Evolutionary conservation across 30 jellyfish, hydroid and myxozoan genomes (phyloP), one percentile per base, ranked within the genome.

Genomic region (Hydractinia symbiolongicarpus): DNA sequence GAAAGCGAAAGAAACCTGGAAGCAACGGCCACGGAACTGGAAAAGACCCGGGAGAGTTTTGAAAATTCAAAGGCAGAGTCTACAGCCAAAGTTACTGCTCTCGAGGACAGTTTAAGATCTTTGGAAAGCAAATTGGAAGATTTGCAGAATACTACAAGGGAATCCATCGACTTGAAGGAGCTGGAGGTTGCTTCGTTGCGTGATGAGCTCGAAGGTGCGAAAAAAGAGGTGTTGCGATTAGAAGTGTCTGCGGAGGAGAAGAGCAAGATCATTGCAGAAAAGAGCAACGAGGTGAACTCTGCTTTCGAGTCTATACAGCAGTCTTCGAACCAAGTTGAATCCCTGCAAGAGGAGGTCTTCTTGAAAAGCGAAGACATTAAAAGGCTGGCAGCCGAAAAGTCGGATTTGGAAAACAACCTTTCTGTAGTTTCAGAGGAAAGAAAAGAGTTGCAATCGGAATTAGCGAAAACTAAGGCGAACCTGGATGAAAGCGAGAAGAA

Each of bases 261-360:
- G 15, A 16, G 16, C 15, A 16, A 3, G 16, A 58, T 58, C 69
- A 58, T 58, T 0, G 69, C 69, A 58, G 69, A 58, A 16, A 58
- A 58, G 19, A 58, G 69, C 69, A 58, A 58, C 69, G 69, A 58
- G 19, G 69, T 58, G 16, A 58, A 58, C 19, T 58, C 69, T 58
- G 69, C 69, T 58, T 58, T 58, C 19, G 69, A 58, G 15, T 58
- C 69, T 58, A 13, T 58, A 11, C 17, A 58, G 19, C 69, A 58
- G 19, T 58, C 69, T 58, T 13, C 17, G 16, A 58, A 58, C 17
- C 15, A 58, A 13, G 19, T 58, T 17, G 69, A 58, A 16, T 11
- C 15, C 69, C 1, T 58, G 69, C 15, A 58, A 11, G 69, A 58
- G 69, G 69, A 58, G 69, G 19, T 58, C 69, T 58, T 11, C 19